phyloP scores from a whole-genome alignment of 1,140 invertebrate species.

The Nasonia giraulti region DNA sequence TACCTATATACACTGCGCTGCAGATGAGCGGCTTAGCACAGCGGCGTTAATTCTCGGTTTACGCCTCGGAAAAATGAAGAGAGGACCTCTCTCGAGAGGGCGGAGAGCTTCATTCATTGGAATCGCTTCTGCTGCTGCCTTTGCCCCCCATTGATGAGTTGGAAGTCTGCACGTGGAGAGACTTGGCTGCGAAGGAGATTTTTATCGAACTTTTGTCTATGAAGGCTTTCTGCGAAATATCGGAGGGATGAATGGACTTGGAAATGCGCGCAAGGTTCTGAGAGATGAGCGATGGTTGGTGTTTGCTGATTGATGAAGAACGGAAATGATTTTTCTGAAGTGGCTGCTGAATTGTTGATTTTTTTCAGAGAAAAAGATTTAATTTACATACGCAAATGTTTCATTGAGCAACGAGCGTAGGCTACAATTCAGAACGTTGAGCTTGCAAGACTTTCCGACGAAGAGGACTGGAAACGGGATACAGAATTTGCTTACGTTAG shows the following conservation, averaged over 20 bases:
- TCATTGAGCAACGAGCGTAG: no score
- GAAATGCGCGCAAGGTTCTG: neutral
- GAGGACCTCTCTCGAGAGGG: slow-evolving; percentile 13
- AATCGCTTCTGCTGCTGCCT: neutral
- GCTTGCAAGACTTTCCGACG: no score
- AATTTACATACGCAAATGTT: no score
- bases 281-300: neutral
- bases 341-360: no score
- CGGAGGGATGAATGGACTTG: neutral
- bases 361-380: no score
- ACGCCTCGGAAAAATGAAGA: slow-evolving; percentile 62
- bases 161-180: no score
- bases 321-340: no score
- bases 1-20: neutral
- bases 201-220: neutral
- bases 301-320: neutral
- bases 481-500: no score
- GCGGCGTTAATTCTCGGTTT: slow-evolving; percentile 62
- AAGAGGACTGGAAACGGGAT: no score
- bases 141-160: neutral
- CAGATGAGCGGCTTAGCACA: neutral
- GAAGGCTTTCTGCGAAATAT: neutral
- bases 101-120: slow-evolving; percentile 57
- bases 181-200: neutral
- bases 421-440: no score